Evolutionary conservation across 2,888 invertebrate species (phyloP).

Genomic region (Eupithecia inturbata): DNA sequence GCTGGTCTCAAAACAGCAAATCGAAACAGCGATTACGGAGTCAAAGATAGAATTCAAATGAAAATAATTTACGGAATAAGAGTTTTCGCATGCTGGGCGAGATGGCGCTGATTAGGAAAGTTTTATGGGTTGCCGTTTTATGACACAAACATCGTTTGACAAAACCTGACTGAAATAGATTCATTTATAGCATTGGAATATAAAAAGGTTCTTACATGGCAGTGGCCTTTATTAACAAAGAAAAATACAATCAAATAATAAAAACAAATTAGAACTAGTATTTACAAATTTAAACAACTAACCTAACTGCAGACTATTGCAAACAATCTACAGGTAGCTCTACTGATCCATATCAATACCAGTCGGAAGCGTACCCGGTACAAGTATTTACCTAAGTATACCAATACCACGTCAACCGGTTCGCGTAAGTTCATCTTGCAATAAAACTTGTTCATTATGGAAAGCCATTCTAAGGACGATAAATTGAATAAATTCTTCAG

Average conservation of each 20-base stretch:
- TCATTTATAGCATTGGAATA: conserved; percentile 11
- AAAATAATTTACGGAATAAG: conserved; percentile 76
- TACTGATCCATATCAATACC: too few species aligned
- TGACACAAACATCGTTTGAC: conserved; percentile 66
- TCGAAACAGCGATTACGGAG: conserved; percentile 64
- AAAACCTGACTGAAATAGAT: conserved; percentile 65
- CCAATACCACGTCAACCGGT: background rate
- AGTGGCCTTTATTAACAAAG: too few species aligned
- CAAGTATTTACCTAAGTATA: background rate
- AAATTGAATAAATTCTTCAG: background rate
- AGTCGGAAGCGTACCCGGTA: too few species aligned
- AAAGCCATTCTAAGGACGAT: background rate
- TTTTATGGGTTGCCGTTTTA: conserved; percentile 73
- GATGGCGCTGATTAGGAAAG: conserved; percentile 77
- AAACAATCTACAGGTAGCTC: too few species aligned
- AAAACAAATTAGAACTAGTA: too few species aligned
- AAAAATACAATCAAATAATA: too few species aligned
- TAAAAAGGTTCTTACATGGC: background rate
- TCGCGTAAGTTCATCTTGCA: background rate
- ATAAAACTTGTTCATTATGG: background rate
- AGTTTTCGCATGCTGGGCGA: conserved; percentile 68
- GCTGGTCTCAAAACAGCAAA: conserved; percentile 59
- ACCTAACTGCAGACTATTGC: too few species aligned
- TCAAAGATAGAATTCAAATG: conserved; percentile 78
- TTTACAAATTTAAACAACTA: too few species aligned